Conservation (phyloP, 2,888 invertebrate genomes). For the Strigamia transsilvanica region DNA sequence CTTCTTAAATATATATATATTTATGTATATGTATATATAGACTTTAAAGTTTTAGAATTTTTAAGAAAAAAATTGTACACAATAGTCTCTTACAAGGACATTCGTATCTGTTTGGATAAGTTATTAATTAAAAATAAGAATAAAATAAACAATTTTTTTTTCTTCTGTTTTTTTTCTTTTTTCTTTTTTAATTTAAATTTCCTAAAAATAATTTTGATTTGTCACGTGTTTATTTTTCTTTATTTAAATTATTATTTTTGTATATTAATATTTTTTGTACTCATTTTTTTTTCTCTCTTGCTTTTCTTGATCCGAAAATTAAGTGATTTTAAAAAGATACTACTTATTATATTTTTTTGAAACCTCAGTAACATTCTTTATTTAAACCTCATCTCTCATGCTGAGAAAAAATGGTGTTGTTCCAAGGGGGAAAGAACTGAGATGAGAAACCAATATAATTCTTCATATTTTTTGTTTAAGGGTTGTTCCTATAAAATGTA, state of each 20-base stretch:
- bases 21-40: neutral
- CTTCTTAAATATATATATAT: constrained; percentile 5
- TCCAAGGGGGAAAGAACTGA: constrained; percentile 38
- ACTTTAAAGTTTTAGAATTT: constrained; percentile 10
- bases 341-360: neutral
- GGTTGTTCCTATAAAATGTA: constrained; percentile 48
- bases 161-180: no score
- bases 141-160: neutral
- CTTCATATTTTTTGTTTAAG: constrained; percentile 29
- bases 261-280: neutral
- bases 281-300: neutral
- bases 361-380: neutral
- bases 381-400: constrained; percentile 14
- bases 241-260: neutral
- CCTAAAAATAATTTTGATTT: constrained; percentile 42
- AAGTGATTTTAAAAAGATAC: neutral
- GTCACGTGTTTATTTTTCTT: neutral
- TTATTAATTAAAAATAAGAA: neutral
- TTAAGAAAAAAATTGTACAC: constrained; percentile 17
- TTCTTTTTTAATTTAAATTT: neutral
- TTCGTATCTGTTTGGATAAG: neutral
- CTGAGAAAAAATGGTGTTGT: constrained; percentile 34
- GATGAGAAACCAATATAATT: constrained; percentile 35
- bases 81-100: constrained; percentile 11
- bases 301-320: neutral